A percentile compares a stretch with the other conserved stretches of the same genome.
phyloP scores from a whole-genome alignment of 1,140 invertebrate species.

The Phymorhynchus buccinoides region DNA sequence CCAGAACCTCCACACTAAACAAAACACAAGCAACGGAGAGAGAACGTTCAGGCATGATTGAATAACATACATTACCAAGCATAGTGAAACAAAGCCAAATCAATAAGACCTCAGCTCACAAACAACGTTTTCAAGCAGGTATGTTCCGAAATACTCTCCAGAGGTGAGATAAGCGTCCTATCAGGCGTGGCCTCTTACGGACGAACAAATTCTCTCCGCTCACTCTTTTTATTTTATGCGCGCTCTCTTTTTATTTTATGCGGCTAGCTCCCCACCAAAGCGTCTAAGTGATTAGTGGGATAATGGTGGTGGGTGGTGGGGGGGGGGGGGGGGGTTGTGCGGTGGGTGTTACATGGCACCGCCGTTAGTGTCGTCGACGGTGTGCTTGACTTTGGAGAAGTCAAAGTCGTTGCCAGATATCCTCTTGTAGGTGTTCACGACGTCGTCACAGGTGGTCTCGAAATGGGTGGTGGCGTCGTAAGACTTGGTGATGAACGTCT shows the following conservation, averaged over 20 bases:
- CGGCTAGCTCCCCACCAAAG: neutral
- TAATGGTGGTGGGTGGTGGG: no score
- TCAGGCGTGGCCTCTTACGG: no score
- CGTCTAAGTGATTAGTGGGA: no score
- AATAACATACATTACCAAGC: neutral
- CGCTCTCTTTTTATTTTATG: neutral
- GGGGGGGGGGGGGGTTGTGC: no score
- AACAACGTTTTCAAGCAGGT: neutral
- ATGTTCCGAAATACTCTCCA: neutral
- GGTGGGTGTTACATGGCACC: neutral
- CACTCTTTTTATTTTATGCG: no score
- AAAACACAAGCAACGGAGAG: neutral
- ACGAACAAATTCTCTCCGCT: no score
- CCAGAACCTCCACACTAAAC: no score
- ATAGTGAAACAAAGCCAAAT: no score
- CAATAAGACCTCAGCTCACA: conserved; percentile 7
- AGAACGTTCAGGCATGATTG: neutral
- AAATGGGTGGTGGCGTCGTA: conserved; percentile 99
- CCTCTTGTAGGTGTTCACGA: conserved; percentile 96
- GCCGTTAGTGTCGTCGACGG: neutral
- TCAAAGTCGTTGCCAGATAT: conserved; percentile 98
- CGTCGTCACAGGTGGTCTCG: conserved; percentile 98
- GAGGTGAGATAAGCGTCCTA: no score
- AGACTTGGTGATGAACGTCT: conserved; percentile 91
- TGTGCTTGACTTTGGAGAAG: conserved; percentile 90